phyloP scores from a whole-genome alignment of 2,888 invertebrate genomes.

The Caenorhabditis imperialis region DNA sequence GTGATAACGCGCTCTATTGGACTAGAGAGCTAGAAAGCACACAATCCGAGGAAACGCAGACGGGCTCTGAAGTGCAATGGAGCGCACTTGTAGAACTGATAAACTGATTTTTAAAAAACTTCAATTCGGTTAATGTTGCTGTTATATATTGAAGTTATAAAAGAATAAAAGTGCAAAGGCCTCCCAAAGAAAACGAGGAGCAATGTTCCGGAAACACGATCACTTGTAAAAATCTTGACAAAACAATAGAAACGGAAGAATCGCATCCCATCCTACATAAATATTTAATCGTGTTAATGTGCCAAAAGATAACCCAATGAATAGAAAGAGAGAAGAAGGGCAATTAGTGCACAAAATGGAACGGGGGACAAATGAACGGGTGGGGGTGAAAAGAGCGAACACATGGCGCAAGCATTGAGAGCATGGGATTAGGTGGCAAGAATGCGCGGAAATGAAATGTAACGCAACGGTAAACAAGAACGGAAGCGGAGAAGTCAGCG shows the following conservation, averaged over 20 bases:
- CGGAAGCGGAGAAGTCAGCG: background rate
- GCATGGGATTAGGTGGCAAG: constrained; percentile 47
- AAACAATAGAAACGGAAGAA: constrained; percentile 18
- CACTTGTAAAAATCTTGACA: constrained; percentile 17
- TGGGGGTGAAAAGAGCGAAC: constrained; percentile 27
- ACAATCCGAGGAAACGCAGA: no score
- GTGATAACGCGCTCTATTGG: no score
- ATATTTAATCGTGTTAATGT: constrained; percentile 50
- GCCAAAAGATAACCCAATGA: constrained; percentile 37
- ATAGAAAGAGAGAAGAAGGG: constrained; percentile 32
- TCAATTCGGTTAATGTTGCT: no score
- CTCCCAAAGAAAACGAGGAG: background rate
- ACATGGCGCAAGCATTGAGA: constrained; percentile 43
- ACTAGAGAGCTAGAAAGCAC: no score
- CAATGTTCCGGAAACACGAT: constrained; percentile 34
- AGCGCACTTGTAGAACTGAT: no score
- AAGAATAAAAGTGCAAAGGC: background rate
- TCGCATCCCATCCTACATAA: constrained; percentile 32
- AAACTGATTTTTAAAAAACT: no score
- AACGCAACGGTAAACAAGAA: constrained; percentile 21
- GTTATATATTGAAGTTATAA: no score
- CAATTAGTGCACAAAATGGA: constrained; percentile 46
- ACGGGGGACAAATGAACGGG: constrained; percentile 6
- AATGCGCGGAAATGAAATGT: constrained; percentile 53
- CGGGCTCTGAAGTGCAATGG: no score